These are phyloP conservation scores for Serilophus lunatus DNA, from an alignment of 2,113 vertebrate species.

Conservation along the genomic window DNA sequence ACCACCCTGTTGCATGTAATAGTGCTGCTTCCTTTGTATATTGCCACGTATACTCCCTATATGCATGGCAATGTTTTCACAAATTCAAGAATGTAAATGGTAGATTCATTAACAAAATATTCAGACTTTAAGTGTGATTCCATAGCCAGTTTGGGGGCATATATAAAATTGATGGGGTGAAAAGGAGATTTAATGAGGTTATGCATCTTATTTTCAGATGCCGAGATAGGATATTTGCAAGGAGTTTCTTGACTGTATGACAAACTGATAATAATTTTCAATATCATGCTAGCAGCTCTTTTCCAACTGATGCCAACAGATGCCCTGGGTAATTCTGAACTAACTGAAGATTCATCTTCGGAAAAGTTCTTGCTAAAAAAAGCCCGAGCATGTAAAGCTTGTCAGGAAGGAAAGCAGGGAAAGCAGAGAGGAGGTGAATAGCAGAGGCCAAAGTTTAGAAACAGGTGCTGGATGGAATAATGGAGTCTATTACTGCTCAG, in stretches of 20 bases:
- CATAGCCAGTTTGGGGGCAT: background rate
- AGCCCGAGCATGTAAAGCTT: background rate
- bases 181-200: background rate
- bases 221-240: background rate
- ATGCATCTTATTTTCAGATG: background rate
- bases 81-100: background rate
- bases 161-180: background rate
- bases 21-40: background rate
- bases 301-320: background rate
- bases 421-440: background rate
- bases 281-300: background rate
- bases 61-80: background rate
- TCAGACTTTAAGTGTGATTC: background rate
- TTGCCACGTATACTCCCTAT: background rate
- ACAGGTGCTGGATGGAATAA: background rate
- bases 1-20: background rate
- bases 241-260: background rate
- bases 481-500: too few relatives aligned
- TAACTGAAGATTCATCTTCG: background rate
- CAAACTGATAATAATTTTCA: background rate
- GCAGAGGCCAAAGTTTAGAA: background rate
- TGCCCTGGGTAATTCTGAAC: background rate
- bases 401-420: background rate
- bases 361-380: background rate
- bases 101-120: background rate